phyloP scores from a whole-genome alignment of 2,113 vertebrate species.

The Saimiri boliviensis region DNA sequence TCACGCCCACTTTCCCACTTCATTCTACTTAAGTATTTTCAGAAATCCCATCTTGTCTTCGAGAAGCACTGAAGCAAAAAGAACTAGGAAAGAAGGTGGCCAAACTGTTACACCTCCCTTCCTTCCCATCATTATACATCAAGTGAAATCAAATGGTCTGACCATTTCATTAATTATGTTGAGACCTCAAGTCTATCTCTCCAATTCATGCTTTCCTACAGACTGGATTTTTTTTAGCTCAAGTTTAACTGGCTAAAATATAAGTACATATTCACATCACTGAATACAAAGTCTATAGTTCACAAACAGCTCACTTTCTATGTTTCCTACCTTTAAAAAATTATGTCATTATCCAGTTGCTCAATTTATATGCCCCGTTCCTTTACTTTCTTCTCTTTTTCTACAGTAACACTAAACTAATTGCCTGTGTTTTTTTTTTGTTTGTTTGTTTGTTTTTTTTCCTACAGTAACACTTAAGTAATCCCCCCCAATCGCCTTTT shows the following conservation, averaged over 20 bases:
- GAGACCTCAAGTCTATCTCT: not conserved
- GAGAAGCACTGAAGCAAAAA: constrained; percentile 2
- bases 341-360: not conserved
- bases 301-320: not conserved
- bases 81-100: not conserved
- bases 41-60: constrained; percentile 5
- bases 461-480: not conserved
- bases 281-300: not conserved
- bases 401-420: not conserved
- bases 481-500: no score
- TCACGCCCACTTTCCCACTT: not conserved
- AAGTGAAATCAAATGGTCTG: not conserved
- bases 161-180: not conserved
- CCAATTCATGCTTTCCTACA: not conserved
- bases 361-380: not conserved
- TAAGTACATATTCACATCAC: not conserved
- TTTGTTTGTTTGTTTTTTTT: no score
- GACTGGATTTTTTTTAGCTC: not conserved
- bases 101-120: not conserved
- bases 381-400: not conserved
- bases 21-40: constrained; percentile 36
- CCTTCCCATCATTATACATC: not conserved
- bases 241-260: not conserved
- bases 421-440: not conserved
- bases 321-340: not conserved